These are phyloP conservation scores for Syngnathus rostellatus DNA, from an alignment of 2,797 vertebrate species.

Conservation along the genomic window DNA sequence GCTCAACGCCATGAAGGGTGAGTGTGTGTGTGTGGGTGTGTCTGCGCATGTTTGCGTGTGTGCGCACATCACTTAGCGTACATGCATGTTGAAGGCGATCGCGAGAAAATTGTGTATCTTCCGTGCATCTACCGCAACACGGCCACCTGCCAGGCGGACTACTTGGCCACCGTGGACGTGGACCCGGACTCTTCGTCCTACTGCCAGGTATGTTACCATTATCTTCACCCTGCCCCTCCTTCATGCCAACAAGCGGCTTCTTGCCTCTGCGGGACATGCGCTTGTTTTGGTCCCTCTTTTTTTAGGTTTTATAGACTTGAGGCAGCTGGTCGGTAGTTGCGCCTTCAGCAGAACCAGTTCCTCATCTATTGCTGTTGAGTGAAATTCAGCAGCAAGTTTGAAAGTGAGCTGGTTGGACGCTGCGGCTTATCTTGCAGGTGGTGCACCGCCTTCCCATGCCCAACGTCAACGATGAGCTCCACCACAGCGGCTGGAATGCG, in stretches of 20 bases:
- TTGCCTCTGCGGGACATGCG: background rate
- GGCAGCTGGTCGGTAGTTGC: too few species aligned
- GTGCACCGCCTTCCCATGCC: slow-evolving; percentile 88
- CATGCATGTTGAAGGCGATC: slow-evolving; percentile 64
- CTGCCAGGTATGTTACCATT: slow-evolving; percentile 68
- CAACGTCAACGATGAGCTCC: slow-evolving; percentile 81
- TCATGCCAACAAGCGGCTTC: too few species aligned
- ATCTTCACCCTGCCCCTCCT: background rate
- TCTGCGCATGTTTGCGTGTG: background rate
- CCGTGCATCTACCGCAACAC: slow-evolving; percentile 89
- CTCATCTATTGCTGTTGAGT: too few species aligned
- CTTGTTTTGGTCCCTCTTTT: background rate
- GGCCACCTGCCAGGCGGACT: slow-evolving; percentile 75
- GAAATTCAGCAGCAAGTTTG: too few species aligned
- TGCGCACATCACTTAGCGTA: background rate
- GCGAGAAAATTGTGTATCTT: slow-evolving; percentile 83
- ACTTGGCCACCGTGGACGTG: slow-evolving; percentile 86
- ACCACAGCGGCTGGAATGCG: slow-evolving; percentile 89
- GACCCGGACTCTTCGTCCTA: slow-evolving; percentile 75
- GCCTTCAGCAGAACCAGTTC: too few species aligned
- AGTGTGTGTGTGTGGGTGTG: background rate
- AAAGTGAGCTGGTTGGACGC: too few species aligned
- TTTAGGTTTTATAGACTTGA: too few species aligned
- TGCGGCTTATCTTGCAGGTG: slow-evolving; percentile 65
- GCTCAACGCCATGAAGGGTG: slow-evolving; percentile 87